Conservation (phyloP, 2,797 vertebrate genomes). For the Odontamblyopus lacepedii region DNA sequence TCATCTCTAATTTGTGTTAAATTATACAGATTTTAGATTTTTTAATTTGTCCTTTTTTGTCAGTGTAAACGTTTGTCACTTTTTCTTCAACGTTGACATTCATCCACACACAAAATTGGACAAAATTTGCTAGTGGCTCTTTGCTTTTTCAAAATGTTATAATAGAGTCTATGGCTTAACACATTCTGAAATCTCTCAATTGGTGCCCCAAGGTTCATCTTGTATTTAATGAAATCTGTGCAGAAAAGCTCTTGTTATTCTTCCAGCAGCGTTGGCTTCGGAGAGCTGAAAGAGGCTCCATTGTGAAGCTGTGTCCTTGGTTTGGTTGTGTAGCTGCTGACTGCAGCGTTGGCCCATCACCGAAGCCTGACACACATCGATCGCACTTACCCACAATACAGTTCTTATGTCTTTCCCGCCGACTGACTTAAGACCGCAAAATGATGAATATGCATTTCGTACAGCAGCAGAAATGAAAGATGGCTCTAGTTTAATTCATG, state of each 20-base stretch:
- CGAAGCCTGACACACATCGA: conserved; percentile 6
- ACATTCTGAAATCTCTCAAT: not conserved
- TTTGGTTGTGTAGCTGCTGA: conserved; percentile 1
- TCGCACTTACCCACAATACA: not conserved
- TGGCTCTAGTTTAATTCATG: conserved; percentile 8
- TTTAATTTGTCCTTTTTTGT: not conserved
- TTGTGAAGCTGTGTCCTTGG: not conserved
- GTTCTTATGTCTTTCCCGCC: not conserved
- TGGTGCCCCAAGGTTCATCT: not conserved
- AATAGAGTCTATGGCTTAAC: not conserved
- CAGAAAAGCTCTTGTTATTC: not conserved
- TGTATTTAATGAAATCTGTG: not conserved
- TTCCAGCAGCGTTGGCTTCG: not conserved
- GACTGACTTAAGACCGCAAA: not conserved
- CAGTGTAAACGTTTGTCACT: not conserved
- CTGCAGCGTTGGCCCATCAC: conserved; percentile 1
- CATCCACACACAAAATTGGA: not conserved
- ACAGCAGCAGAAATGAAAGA: conserved; percentile 3
- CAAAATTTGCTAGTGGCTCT: not conserved
- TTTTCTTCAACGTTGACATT: not conserved
- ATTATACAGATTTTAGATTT: not conserved
- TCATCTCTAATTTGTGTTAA: not conserved
- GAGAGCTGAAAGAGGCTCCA: conserved; percentile 1
- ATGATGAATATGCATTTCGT: conserved; percentile 7
- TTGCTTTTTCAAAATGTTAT: not conserved